A percentile compares a stretch with the other conserved stretches of the same genome.
Evolutionary conservation across 1,140 invertebrate genomes (phyloP).

Genomic region (Monomorium pharaonis): DNA sequence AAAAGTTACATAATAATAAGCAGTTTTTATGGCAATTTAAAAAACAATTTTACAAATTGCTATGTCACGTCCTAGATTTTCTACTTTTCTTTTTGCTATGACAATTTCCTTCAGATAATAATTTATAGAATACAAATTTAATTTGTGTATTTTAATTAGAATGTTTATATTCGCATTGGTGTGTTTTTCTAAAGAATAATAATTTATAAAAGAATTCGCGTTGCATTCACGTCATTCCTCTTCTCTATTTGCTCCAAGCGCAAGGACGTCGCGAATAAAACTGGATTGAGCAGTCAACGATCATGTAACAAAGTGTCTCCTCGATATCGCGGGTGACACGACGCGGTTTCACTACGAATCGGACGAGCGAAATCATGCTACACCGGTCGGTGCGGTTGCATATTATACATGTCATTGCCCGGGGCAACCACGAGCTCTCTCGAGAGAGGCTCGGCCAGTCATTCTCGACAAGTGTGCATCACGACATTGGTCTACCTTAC

Average conservation of each 20-base stretch:
- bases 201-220: background rate
- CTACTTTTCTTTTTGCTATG: background rate
- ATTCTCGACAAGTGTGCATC: slow-evolving; percentile 81
- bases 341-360: slow-evolving; percentile 48
- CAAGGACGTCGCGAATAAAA: background rate
- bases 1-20: background rate
- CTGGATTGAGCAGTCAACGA: slow-evolving; percentile 27
- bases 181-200: background rate
- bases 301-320: slow-evolving; percentile 54
- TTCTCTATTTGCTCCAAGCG: background rate
- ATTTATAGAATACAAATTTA: background rate
- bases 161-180: background rate
- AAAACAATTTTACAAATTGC: background rate
- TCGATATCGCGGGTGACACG: slow-evolving; percentile 36
- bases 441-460: slow-evolving; percentile 78
- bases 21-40: background rate
- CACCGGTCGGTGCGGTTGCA: slow-evolving; percentile 63
- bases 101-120: background rate
- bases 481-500: slow-evolving; percentile 73
- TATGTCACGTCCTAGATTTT: background rate
- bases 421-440: slow-evolving; percentile 75
- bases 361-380: slow-evolving; percentile 55
- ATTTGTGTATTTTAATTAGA: background rate
- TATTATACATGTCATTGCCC: slow-evolving; percentile 78
- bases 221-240: background rate